phyloP scores from a whole-genome alignment of 2,797 vertebrate species.

The Rhinichthys osculus region DNA sequence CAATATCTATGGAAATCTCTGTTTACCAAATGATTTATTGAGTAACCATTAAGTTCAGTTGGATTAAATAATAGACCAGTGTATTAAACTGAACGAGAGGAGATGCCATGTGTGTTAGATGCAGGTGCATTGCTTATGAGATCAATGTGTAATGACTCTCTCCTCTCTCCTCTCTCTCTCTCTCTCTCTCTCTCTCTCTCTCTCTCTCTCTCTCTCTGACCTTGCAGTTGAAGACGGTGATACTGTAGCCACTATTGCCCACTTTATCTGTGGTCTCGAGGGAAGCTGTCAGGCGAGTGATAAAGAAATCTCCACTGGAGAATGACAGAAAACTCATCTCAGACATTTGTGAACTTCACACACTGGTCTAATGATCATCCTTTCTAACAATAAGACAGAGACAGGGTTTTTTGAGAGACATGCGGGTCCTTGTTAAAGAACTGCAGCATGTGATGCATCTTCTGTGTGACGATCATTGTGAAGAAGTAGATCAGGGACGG shows the following conservation, averaged over 20 bases:
- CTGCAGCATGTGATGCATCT: not conserved
- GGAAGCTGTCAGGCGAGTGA: constrained; percentile 53
- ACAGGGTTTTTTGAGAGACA: not conserved
- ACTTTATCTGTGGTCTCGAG: constrained; percentile 48
- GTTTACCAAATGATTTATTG: no score
- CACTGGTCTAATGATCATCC: constrained; percentile 11
- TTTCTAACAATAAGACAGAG: not conserved
- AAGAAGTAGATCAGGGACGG: not conserved
- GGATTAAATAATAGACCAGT: no score
- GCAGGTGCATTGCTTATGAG: no score
- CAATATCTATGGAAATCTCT: no score
- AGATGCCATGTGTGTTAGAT: no score
- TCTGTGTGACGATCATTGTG: not conserved
- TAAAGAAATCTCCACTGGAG: constrained; percentile 48
- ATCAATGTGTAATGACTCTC: no score
- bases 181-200: constrained; percentile 6
- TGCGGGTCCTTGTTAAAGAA: not conserved
- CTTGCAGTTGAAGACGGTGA: constrained; percentile 58
- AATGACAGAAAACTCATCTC: constrained; percentile 39
- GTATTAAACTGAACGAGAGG: no score
- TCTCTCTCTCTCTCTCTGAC: constrained; percentile 49
- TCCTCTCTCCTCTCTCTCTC: not conserved
- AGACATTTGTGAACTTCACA: constrained; percentile 36
- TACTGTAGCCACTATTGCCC: constrained; percentile 36
- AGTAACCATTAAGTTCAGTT: no score